Percentiles rank a stretch among this genome's conserved stretches.
Conservation (phyloP, 2,888 invertebrate genomes). For the Eupithecia dodoneata region DNA sequence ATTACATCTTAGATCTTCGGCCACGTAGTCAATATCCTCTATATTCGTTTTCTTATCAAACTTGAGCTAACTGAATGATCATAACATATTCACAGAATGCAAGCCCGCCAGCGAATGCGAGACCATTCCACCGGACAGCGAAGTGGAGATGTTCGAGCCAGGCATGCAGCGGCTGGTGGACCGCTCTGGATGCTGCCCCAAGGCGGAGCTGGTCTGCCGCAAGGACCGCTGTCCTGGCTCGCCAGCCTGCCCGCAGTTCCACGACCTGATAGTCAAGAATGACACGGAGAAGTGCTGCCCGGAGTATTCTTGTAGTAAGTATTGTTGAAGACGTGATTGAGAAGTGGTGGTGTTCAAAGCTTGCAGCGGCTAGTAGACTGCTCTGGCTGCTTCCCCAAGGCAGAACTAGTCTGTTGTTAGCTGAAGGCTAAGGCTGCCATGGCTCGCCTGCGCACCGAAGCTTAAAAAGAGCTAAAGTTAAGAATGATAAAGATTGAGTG, state of each 20-base stretch:
- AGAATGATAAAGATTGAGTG: conserved; percentile 62
- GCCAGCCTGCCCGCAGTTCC: conserved; percentile 84
- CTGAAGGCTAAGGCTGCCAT: conserved; percentile 69
- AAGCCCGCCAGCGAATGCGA: conserved; percentile 89
- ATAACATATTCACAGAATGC: conserved; percentile 84
- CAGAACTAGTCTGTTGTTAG: conserved; percentile 84
- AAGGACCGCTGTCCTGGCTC: conserved; percentile 85
- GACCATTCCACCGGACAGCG: conserved; percentile 66
- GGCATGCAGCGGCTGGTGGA: conserved; percentile 84
- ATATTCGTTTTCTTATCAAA: not conserved
- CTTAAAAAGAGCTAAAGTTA: conserved; percentile 28
- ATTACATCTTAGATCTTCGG: no score
- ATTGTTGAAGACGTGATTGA: no score
- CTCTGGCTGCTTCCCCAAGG: conserved; percentile 88
- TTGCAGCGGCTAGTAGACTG: conserved; percentile 77
- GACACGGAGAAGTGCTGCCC: conserved; percentile 86
- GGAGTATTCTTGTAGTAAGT: conserved; percentile 85
- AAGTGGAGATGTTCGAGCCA: conserved; percentile 80
- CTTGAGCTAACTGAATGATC: not conserved
- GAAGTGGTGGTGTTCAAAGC: conserved; percentile 73
- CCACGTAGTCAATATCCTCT: no score
- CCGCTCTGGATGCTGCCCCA: conserved; percentile 88
- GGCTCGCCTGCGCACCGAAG: no score
- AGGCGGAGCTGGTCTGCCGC: conserved; percentile 84
- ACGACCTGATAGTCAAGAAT: conserved; percentile 67